Conservation (phyloP, 2,888 invertebrate species). For the Homarus gammarus region DNA sequence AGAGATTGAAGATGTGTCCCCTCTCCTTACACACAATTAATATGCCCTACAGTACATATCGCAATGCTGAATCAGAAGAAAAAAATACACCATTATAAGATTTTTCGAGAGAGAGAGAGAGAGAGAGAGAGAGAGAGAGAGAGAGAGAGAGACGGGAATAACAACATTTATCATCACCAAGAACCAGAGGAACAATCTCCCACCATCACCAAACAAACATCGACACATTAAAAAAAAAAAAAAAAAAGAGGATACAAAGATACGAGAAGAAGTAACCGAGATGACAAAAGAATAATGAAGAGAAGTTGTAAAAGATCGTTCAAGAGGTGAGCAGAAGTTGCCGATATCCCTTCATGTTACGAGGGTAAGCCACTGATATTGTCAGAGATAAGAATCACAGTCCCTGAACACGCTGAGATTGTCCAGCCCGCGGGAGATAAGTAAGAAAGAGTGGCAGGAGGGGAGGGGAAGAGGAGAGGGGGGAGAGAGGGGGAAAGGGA, state of each 20-base stretch:
- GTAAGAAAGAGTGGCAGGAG: neutral
- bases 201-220: no score
- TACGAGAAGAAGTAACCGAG: neutral
- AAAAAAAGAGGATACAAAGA: neutral
- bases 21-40: no score
- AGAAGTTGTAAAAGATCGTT: no score
- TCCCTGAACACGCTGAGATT: neutral
- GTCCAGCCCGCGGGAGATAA: neutral
- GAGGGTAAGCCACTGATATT: neutral
- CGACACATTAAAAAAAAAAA: no score
- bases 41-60: neutral
- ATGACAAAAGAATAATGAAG: no score
- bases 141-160: conserved; percentile 5
- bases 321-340: neutral
- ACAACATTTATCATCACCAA: neutral
- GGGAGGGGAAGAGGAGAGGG: neutral
- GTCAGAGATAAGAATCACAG: neutral
- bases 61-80: neutral
- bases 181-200: no score
- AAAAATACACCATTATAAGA: neutral
- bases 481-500: neutral
- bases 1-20: no score
- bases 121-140: neutral
- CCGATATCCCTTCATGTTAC: neutral
- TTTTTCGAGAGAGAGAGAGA: conserved; percentile 20